Evolutionary conservation across 2,113 vertebrate species (phyloP), one percentile per base, ranked within the genome.

Genomic region (Scopus umbretta): DNA sequence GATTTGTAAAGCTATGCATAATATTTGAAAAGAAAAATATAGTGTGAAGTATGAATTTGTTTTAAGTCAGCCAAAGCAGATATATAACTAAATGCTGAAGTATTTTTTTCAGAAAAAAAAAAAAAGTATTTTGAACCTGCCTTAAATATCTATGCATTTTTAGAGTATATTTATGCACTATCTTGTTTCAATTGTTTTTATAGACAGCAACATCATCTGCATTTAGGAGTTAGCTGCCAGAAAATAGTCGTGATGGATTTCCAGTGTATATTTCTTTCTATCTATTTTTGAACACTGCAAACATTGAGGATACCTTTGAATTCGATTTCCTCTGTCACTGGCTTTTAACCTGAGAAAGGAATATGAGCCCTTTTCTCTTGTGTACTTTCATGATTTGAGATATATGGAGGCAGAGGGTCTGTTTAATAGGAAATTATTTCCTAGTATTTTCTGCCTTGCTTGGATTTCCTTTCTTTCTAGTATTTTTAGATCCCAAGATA

Each of bases 401-500:
- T 75, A 63, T 56, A 49, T 40, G 43, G 80, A 97, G 80, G 90
- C 86, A 92, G 84, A 96, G 80, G 93, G 88, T 95, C 80, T 90
- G 62, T 66, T 94, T 93, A 94, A 92, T 93, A 89, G 85, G 92
- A 93, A 96, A 97, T 95, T 90, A 96, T 97, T 97, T 96, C 94
- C 95, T 78, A 92, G 92, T 95, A 96, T 97, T 97, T 97, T 95
- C 92, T 95, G 73, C 65, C 86, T 94, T 95, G 96, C 92, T 53
- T 90, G 81, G 79, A 95, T 96, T 98, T 97, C 97, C 97, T 98
- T 97, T 97, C 96, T 97, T 96, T 96, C 95, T 87, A 88, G 92
- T 98, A 98, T 97, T 98, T 98, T 98, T 97, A 98, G 97, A 97
- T 97, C 85, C 94, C 79, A 95, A 97, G 96, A 97, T 97, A 97